phyloP scores from a whole-genome alignment of 2,113 vertebrate species.

The Notothenia rossii region DNA sequence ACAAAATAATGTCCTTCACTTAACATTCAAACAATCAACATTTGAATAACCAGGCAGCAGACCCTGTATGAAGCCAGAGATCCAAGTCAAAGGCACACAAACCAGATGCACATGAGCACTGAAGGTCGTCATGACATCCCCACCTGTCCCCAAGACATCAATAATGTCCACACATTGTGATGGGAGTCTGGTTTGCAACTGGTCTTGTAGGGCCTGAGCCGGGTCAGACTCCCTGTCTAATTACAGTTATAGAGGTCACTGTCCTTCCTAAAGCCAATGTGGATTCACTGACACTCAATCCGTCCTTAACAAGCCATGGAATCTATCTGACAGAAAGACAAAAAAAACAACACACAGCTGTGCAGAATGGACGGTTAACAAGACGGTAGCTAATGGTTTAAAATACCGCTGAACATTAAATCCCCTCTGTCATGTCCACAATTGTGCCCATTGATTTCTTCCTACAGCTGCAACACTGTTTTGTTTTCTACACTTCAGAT shows the following conservation, averaged over 20 bases:
- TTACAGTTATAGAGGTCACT: constrained; percentile 66
- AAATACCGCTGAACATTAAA: constrained; percentile 61
- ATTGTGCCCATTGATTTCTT: constrained; percentile 56
- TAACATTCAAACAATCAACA: constrained; percentile 67
- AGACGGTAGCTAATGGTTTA: constrained; percentile 77
- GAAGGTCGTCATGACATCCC: constrained; percentile 74
- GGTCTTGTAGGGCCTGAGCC: constrained; percentile 51
- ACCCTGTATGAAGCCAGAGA: constrained; percentile 47
- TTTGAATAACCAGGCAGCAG: constrained; percentile 72
- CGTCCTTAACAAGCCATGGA: constrained; percentile 68
- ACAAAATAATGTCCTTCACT: constrained; percentile 40
- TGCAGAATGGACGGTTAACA: constrained; percentile 52
- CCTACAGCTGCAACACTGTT: constrained; percentile 73
- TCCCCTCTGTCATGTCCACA: constrained; percentile 67
- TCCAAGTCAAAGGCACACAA: constrained; percentile 50
- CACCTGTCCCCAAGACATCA: constrained; percentile 83
- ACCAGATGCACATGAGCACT: constrained; percentile 29
- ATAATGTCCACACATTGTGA: constrained; percentile 70
- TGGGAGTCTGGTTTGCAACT: constrained; percentile 53
- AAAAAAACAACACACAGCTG: constrained; percentile 59
- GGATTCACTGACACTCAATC: constrained; percentile 75
- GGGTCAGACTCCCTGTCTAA: constrained; percentile 68
- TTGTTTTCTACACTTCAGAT: constrained; percentile 67
- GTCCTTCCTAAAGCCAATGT: constrained; percentile 65
- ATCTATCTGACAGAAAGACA: constrained; percentile 50